Base-by-base conservation (phyloP, 2,888 invertebrate species). In the Actias luna region DNA sequence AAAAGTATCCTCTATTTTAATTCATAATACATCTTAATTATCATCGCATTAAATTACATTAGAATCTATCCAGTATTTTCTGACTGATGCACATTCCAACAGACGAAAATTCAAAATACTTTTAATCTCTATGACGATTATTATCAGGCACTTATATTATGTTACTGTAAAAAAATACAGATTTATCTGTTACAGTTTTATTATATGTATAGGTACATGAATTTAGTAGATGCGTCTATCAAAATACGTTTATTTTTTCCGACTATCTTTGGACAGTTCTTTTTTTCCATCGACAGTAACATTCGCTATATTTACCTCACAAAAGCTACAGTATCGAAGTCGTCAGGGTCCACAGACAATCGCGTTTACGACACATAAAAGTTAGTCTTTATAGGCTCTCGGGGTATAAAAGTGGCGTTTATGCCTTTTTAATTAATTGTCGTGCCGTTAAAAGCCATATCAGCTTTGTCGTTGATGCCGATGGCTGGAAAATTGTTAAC, bases 301-400 rank as follows among this genome's bases (percentile, higher is more conserved):
- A 76, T 74, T 70, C 71, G 74, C 68, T 65, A 65, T 76, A 70
- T 80, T 77, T 72, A 67, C 74, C 73, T 74, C 77, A 67, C 72
- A 74, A 74, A 70, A 74, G 75, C 77, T 74, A 70, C 79, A 79
- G 84, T 80, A 83, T 84, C 85, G 82, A 82, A 81, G 82, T 80
- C 84, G 85, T 78, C 84, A 80, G 85, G 84, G 85, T 82, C 85
- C 81, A 79, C 85, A 88, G 88, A 91, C 93, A 93, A 92, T 92
- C 91, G 87, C 88, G 84, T 93, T 93, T 93, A 93, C 89, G 92
- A 89, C 89, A 82, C 89, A 92, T 93, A 93, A 93, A 93, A 93
- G 90, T 91, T 91, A 92, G 90, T 88, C 91, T 92, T 93, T 93
- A 93, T 92, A 90, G 92, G 82, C 88, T 80, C 82, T 85, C 78